Percentiles rank a stretch among this genome's conserved stretches.
Conservation (phyloP, 2,113 vertebrate species). For the Tretioscincus oriximinensis region DNA sequence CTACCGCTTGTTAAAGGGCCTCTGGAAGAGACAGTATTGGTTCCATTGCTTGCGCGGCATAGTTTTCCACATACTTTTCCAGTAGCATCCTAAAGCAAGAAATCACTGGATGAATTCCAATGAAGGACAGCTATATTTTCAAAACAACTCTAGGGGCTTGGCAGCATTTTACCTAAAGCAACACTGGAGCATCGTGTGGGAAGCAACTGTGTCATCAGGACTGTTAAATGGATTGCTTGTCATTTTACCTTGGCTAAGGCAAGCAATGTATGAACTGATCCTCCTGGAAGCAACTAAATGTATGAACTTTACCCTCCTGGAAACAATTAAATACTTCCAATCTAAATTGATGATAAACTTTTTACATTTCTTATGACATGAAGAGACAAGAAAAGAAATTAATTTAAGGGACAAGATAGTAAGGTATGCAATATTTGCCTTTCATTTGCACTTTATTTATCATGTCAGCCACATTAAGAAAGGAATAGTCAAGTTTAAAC, state of each 20-base stretch:
- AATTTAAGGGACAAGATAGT: no score
- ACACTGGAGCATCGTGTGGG: background rate
- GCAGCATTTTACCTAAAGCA: background rate
- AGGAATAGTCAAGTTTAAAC: no score
- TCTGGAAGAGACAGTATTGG: conserved; percentile 51
- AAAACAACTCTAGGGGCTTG: background rate
- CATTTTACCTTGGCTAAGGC: background rate
- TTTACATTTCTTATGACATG: background rate
- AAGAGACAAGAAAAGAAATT: no score
- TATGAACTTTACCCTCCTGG: background rate
- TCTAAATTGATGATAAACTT: background rate
- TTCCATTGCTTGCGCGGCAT: conserved; percentile 61
- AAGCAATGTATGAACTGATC: background rate
- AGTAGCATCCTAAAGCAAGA: conserved; percentile 61
- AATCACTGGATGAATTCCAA: background rate
- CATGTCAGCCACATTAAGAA: no score
- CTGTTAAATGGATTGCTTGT: background rate
- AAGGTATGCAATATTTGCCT: no score
- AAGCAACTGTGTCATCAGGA: background rate
- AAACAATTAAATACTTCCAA: background rate
- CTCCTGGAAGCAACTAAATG: background rate
- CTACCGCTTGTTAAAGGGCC: conserved; percentile 45
- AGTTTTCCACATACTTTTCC: conserved; percentile 59
- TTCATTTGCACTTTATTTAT: no score
- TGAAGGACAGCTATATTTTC: conserved; percentile 6